Base-by-base conservation (phyloP, 1,140 invertebrate species). In the Caenorhabditis latens region DNA sequence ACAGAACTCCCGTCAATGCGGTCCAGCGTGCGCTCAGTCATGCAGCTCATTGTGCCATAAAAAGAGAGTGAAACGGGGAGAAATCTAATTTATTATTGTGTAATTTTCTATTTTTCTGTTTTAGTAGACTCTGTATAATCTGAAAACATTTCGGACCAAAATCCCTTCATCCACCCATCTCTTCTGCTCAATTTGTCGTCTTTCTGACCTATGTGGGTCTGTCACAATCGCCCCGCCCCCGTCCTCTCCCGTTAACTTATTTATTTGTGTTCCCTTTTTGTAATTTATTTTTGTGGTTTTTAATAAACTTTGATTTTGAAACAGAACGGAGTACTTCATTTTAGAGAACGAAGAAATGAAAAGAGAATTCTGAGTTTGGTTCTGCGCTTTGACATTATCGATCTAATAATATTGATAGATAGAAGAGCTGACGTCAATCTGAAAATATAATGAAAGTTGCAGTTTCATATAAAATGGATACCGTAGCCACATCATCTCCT, bases 1-100 rank as follows among this genome's bases (percentile, higher is more conserved):
- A 13, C 84, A 85, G 58, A 85, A 85, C 46, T 85, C 84, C 24
- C 43, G 84, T 14, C 84, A 85, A 79, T 85, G 84, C 32, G 84
- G 50, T 19, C 84, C 84, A 42, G 84, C 84, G 19, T 85, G 84
- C 40, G 67, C 63, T 8, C 84, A 85, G 43, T 85, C 84, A 11
- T 85, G 84, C 58, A 53, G 63, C 40, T 53, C 84, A 9, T 40
- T 85, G 46, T 85, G 84, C 24, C 63, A 65, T 40, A 85, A 85
- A 46, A 50, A 58, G 32, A 32, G 84, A 71, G 84, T 85, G 42
- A 85, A 85, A 75, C 84, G 84, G 32, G 71, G 71, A 14, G 71
- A 79, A 4, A 43, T 16, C 40, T 79, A 79, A 79, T 50, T 79
- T 13, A 50, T 79, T 24, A 5, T 5, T 71, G 2, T 46, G 9